These are phyloP conservation scores for Odontesthes bonariensis DNA, from an alignment of 2,113 vertebrate genomes.

Conservation along the genomic window DNA sequence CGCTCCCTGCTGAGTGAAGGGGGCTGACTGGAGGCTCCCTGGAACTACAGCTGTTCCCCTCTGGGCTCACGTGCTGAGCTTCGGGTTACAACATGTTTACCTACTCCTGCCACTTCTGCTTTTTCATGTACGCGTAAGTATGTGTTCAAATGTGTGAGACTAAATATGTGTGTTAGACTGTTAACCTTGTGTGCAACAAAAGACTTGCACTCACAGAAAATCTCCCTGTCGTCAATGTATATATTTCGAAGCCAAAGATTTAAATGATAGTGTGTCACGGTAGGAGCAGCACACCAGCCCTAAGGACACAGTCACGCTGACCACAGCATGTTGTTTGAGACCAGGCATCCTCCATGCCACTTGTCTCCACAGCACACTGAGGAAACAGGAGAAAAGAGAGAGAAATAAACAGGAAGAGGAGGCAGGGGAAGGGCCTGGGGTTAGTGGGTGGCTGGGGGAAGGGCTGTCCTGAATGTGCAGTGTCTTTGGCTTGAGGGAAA, in stretches of 20 bases:
- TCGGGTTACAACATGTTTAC: slow-evolving; percentile 81
- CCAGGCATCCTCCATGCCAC: slow-evolving; percentile 48
- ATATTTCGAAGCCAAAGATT: background rate
- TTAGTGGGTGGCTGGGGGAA: slow-evolving; percentile 45
- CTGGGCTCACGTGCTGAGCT: slow-evolving; percentile 65
- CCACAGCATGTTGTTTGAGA: slow-evolving; percentile 46
- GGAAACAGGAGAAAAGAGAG: slow-evolving; percentile 64
- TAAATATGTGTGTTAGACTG: slow-evolving; percentile 5
- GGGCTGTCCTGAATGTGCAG: slow-evolving; percentile 62
- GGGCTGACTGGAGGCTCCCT: slow-evolving; percentile 77
- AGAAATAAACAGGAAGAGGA: slow-evolving; percentile 82
- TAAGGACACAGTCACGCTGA: slow-evolving; percentile 59
- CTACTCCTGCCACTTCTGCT: slow-evolving; percentile 77
- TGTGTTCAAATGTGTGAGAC: slow-evolving; percentile 18
- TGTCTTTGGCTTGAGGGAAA: slow-evolving; percentile 56
- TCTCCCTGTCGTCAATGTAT: background rate
- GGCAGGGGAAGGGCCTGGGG: slow-evolving; percentile 51
- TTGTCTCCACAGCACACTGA: slow-evolving; percentile 42
- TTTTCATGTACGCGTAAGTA: slow-evolving; percentile 51
- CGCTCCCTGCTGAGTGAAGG: slow-evolving; percentile 41
- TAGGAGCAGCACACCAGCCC: slow-evolving; percentile 4
- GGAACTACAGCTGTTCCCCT: slow-evolving; percentile 79
- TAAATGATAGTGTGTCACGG: background rate
- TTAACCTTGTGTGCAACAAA: slow-evolving; percentile 26
- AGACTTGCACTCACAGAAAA: slow-evolving; percentile 26